These are phyloP conservation scores for Zootermopsis nevadensis DNA, from an alignment of 2,888 invertebrate species.

Conservation along the genomic window DNA sequence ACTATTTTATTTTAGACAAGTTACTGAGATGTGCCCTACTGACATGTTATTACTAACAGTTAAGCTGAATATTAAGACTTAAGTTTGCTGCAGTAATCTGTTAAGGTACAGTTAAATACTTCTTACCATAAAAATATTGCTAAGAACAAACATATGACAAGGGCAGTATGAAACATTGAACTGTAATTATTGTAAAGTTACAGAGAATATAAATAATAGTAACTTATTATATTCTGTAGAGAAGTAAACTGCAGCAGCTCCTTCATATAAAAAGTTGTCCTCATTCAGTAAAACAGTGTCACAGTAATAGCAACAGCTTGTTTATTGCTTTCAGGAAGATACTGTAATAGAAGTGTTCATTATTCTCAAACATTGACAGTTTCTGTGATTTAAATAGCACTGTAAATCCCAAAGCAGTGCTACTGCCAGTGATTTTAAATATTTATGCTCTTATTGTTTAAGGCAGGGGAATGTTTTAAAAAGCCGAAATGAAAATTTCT, in stretches of 20 bases:
- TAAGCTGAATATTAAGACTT: background rate
- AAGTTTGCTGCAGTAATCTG: background rate
- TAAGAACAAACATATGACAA: background rate
- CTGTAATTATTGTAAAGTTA: background rate
- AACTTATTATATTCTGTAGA: background rate
- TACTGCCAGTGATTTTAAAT: constrained; percentile 5
- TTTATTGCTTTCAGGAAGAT: constrained; percentile 12
- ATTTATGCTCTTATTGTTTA: constrained; percentile 24
- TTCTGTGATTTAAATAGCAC: background rate
- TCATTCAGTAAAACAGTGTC: background rate
- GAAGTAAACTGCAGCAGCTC: background rate
- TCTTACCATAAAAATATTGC: background rate
- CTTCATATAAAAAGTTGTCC: background rate
- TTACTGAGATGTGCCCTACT: background rate
- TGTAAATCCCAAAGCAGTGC: background rate
- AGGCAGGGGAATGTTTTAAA: constrained; percentile 32
- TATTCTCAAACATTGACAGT: background rate
- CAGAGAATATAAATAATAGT: background rate
- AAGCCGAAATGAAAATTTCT: constrained; percentile 1
- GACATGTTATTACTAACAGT: background rate
- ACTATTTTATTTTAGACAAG: background rate
- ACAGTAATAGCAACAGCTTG: too few relatives aligned
- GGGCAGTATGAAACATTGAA: background rate
- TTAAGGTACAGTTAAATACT: background rate
- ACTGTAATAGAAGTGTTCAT: constrained; percentile 1